Percentiles rank a stretch among this genome's conserved stretches.
Conservation (phyloP, 2,797 vertebrate genomes). For the Pempheris klunzingeri region DNA sequence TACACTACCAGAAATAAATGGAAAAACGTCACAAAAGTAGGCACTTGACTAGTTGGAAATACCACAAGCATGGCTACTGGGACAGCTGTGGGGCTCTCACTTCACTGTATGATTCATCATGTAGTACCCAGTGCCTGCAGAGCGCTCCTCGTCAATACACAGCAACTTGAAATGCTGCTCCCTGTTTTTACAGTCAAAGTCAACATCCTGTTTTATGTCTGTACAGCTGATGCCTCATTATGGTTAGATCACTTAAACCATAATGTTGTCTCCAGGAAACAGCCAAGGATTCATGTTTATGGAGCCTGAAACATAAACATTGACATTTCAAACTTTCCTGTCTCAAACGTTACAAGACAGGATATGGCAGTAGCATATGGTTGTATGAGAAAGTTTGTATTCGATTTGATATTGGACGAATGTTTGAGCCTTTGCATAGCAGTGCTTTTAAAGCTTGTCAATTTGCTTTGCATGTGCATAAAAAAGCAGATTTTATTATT, state of each 20-base stretch:
- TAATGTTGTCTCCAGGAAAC: constrained; percentile 80
- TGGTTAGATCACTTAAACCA: constrained; percentile 83
- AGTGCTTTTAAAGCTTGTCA: constrained; percentile 23
- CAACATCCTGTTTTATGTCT: constrained; percentile 81
- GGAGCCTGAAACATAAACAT: constrained; percentile 78
- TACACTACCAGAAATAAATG: constrained; percentile 15
- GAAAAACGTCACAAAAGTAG: constrained; percentile 4
- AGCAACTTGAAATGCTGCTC: constrained; percentile 70
- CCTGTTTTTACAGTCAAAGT: constrained; percentile 78
- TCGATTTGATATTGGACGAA: constrained; percentile 29
- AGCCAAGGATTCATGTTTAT: constrained; percentile 72
- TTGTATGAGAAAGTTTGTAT: constrained; percentile 19
- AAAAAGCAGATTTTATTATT: constrained; percentile 8
- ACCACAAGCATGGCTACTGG: constrained; percentile 16
- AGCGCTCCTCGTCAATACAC: constrained; percentile 67
- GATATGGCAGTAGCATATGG: constrained; percentile 66
- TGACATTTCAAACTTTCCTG: constrained; percentile 78
- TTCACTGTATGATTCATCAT: constrained; percentile 63
- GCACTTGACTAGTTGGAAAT: constrained; percentile 41
- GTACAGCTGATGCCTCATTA: constrained; percentile 79
- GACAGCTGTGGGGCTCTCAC: constrained; percentile 37
- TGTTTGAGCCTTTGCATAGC: constrained; percentile 9
- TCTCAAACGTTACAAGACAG: constrained; percentile 71
- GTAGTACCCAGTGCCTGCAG: constrained; percentile 46
- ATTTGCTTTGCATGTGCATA: constrained; percentile 1